These are phyloP conservation scores for Nephrotoma appendiculata DNA, from an alignment of 2,888 invertebrate species.

Conservation along the genomic window DNA sequence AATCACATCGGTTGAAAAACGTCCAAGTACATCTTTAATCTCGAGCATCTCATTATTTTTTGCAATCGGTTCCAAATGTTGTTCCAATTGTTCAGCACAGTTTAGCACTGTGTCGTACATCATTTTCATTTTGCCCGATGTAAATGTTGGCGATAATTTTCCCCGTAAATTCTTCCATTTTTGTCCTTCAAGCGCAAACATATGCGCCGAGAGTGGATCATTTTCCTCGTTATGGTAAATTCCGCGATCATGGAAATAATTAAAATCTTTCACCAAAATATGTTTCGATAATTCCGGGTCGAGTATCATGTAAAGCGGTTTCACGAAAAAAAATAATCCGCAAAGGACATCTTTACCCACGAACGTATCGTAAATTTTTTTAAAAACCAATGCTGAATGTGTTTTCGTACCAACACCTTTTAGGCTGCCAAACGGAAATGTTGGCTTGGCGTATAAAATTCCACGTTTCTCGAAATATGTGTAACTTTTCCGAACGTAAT, in stretches of 20 bases:
- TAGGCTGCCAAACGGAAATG: slow-evolving; percentile 14
- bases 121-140: too few relatives aligned
- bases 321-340: slow-evolving; percentile 5
- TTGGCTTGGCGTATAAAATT: slow-evolving; percentile 23
- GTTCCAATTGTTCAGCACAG: too few relatives aligned
- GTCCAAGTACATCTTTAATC: too few relatives aligned
- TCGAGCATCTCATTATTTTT: too few relatives aligned
- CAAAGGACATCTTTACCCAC: slow-evolving; percentile 17
- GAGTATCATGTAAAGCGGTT: slow-evolving; percentile 9
- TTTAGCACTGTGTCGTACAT: too few relatives aligned
- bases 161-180: too few relatives aligned
- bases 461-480: neutral
- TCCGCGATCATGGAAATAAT: slow-evolving; percentile 26
- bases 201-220: slow-evolving; percentile 25
- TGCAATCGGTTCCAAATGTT: neutral
- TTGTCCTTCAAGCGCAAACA: slow-evolving; percentile 14
- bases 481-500: too few relatives aligned
- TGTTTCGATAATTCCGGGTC: slow-evolving; percentile 22
- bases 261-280: slow-evolving; percentile 28
- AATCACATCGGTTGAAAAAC: too few relatives aligned
- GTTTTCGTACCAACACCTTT: slow-evolving; percentile 16
- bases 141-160: too few relatives aligned
- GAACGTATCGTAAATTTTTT: slow-evolving; percentile 18
- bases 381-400: slow-evolving; percentile 18
- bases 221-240: slow-evolving; percentile 22